Evolutionary conservation across 2,113 vertebrate genomes (phyloP).

Genomic region (Diglossa brunneiventris): DNA sequence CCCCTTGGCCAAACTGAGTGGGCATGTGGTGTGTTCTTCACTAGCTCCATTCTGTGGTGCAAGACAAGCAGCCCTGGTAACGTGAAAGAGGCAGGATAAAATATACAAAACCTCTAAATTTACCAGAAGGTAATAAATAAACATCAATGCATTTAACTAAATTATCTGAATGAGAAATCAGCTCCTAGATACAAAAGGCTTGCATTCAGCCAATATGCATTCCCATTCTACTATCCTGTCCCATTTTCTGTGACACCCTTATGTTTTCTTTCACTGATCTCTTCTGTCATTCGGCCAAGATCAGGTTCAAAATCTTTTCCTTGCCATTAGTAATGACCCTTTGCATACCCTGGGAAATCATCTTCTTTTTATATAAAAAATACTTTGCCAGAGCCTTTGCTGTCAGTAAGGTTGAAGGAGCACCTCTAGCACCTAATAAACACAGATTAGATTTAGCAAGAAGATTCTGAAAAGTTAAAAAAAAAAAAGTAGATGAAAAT

Average conservation of each 20-base stretch:
- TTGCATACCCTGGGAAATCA: neutral
- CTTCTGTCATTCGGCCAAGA: neutral
- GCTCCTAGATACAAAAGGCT: neutral
- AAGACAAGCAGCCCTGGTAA: neutral
- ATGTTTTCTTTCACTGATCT: neutral
- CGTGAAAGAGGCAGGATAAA: neutral
- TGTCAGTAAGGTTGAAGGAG: constrained; percentile 22
- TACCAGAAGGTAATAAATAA: neutral
- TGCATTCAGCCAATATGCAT: neutral
- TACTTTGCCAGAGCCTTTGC: neutral
- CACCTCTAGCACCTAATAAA: constrained; percentile 29
- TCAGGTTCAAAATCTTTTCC: neutral
- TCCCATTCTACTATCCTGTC: neutral
- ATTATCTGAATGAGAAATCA: neutral
- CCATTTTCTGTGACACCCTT: neutral
- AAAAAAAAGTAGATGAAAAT: neutral
- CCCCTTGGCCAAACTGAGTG: neutral
- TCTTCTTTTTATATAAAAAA: neutral
- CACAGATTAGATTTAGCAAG: constrained; percentile 1
- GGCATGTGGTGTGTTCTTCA: neutral
- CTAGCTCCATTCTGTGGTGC: neutral
- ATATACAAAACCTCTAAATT: neutral
- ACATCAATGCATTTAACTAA: neutral
- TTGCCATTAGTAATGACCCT: neutral
- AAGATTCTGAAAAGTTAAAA: neutral